These are phyloP conservation scores for Imbricaverruca yamaguchii DNA, from an alignment of 2,888 invertebrate genomes.

Conservation along the genomic window DNA sequence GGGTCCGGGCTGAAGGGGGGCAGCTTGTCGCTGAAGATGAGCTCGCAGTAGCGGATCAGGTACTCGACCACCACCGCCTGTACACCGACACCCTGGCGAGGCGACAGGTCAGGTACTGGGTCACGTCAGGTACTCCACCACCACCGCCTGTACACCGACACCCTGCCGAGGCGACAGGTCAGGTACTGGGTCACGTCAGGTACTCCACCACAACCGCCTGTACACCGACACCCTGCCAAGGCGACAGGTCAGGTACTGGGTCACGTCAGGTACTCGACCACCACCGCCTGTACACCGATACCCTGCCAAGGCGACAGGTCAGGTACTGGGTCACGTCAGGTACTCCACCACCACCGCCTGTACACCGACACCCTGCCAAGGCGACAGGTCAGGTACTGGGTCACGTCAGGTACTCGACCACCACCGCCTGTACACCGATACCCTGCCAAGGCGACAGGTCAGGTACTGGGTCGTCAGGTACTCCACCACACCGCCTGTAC, in stretches of 20 bases:
- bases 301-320: no score
- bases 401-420: slow-evolving; percentile 94
- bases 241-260: neutral
- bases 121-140: neutral
- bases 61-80: slow-evolving; percentile 96
- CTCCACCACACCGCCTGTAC: slow-evolving; percentile 91
- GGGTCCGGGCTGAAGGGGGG: slow-evolving; percentile 42
- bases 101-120: neutral
- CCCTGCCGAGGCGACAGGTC: neutral
- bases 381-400: no score
- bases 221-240: no score
- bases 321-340: no score
- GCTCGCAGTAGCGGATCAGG: slow-evolving; percentile 66
- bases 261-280: no score
- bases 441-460: slow-evolving; percentile 61
- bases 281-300: no score
- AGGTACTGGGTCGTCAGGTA: no score
- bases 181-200: neutral
- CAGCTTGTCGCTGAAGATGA: slow-evolving; percentile 66
- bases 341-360: no score
- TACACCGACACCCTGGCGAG: slow-evolving; percentile 61
- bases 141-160: neutral
- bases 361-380: no score
- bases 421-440: slow-evolving; percentile 78
- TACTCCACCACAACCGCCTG: neutral